A percentile compares a stretch with the other conserved stretches of the same genome.
Conservation (phyloP, 2,113 vertebrate genomes). For the Tenrec ecaudatus region DNA sequence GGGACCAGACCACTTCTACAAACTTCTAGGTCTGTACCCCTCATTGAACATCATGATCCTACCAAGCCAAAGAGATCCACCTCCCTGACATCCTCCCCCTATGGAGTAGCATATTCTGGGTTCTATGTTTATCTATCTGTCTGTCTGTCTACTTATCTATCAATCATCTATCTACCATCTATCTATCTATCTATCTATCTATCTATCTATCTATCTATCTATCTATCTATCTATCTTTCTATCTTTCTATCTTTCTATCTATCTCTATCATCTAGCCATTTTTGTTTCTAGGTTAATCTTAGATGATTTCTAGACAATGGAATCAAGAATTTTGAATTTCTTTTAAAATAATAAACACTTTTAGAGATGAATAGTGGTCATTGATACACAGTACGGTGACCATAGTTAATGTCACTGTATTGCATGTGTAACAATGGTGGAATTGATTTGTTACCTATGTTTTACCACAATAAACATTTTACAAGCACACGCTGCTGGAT, state of each 20-base stretch:
- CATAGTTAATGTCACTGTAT: not conserved
- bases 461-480: not conserved
- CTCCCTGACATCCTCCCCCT: not conserved
- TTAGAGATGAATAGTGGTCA: not conserved
- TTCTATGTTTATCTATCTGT: no score
- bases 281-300: not conserved
- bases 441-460: not conserved
- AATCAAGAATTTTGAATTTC: not conserved
- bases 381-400: not conserved
- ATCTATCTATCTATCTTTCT: no score
- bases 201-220: no score
- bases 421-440: not conserved
- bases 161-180: no score
- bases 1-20: not conserved
- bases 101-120: not conserved
- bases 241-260: no score
- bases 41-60: not conserved
- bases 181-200: no score
- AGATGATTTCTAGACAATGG: not conserved
- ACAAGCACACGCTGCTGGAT: not conserved
- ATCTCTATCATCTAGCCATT: no score
- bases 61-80: no score
- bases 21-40: not conserved
- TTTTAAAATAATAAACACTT: not conserved
- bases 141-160: no score